Evolutionary conservation across 2,888 invertebrate genomes (phyloP).

Genomic region (Drosophila borealis): DNA sequence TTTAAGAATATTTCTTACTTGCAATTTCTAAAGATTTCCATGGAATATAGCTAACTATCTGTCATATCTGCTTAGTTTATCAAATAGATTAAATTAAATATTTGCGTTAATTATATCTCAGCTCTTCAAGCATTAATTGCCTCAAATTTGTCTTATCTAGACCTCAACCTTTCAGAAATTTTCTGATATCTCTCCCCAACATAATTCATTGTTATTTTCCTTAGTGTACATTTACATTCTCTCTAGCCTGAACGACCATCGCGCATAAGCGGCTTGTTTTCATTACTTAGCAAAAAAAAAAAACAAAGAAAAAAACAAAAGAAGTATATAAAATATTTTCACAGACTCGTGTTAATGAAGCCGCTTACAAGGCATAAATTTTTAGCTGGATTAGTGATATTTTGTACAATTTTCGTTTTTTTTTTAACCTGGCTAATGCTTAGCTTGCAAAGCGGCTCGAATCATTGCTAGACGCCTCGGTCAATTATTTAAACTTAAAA

Average conservation of each 20-base stretch:
- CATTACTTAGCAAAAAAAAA: slow-evolving; percentile 21
- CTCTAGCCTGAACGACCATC: slow-evolving; percentile 29
- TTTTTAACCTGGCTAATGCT: slow-evolving; percentile 13
- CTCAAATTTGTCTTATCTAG: background rate
- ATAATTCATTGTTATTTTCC: slow-evolving; percentile 9
- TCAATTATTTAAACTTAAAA: slow-evolving; percentile 40
- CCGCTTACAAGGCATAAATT: slow-evolving; percentile 53
- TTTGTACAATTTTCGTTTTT: background rate
- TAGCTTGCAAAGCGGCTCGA: slow-evolving; percentile 19
- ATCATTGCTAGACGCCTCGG: slow-evolving; percentile 3
- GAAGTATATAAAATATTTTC: slow-evolving; percentile 15
- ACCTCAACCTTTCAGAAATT: background rate
- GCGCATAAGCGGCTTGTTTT: slow-evolving; percentile 17
- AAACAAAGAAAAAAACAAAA: background rate
- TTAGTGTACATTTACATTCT: slow-evolving; percentile 29
- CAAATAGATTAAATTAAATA: background rate
- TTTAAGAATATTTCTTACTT: too few species aligned
- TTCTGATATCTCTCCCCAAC: background rate
- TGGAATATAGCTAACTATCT: background rate
- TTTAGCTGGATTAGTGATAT: slow-evolving; percentile 11
- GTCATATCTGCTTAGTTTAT: background rate
- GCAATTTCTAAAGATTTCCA: too few species aligned
- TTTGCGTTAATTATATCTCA: background rate
- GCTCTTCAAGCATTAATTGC: background rate
- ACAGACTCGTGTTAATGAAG: slow-evolving; percentile 51